Evolutionary conservation across 2,113 vertebrate genomes (phyloP).

Genomic region (Eulemur macaco): DNA sequence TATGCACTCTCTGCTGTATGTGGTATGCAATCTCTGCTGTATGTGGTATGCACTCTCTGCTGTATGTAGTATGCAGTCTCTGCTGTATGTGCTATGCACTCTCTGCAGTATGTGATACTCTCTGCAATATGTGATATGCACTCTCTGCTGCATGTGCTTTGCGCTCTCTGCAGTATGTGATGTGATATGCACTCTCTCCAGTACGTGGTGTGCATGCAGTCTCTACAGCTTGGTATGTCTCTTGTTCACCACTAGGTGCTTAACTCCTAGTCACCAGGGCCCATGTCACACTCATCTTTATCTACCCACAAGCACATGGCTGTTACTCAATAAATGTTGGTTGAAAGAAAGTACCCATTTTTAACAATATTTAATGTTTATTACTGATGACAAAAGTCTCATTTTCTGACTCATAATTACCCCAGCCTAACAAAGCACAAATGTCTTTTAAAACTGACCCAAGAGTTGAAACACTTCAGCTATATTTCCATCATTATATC

Average conservation of each 20-base stretch:
- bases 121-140: no score
- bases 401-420: not conserved
- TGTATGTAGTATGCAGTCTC: no score
- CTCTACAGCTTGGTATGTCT: not conserved
- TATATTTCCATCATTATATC: not conserved
- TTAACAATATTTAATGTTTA: not conserved
- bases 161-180: no score
- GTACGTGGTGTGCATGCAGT: no score
- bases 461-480: not conserved
- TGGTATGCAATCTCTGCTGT: no score
- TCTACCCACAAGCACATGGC: not conserved
- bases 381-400: not conserved
- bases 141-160: no score
- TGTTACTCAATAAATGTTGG: not conserved
- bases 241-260: not conserved
- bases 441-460: not conserved
- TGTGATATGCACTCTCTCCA: not conserved
- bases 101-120: no score
- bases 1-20: no score
- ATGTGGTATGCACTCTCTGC: no score
- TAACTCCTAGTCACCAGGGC: not conserved
- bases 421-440: not conserved
- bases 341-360: not conserved
- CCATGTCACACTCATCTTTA: not conserved
- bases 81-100: no score